A percentile compares a stretch with the other conserved stretches of the same genome.
These are phyloP conservation scores for Drosophila elegans DNA, from an alignment of 1,140 invertebrate species.

Conservation along the genomic window DNA sequence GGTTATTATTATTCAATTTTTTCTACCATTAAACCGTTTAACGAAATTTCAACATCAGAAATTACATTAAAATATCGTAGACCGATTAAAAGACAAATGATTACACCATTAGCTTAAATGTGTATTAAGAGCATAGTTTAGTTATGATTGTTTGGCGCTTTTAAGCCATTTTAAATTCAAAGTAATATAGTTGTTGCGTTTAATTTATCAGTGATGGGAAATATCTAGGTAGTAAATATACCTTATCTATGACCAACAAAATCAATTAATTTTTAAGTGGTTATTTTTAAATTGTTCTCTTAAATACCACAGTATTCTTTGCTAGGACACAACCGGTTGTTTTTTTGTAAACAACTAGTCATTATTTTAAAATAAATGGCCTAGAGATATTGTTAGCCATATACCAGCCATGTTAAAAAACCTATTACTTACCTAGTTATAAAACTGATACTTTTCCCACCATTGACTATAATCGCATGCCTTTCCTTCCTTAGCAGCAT, in stretches of 20 bases:
- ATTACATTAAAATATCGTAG: slow-evolving; percentile 33
- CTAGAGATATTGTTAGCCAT: too few species aligned
- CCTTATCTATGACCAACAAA: not conserved
- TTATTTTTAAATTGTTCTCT: not conserved
- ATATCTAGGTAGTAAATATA: not conserved
- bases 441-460: not conserved
- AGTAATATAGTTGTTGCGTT: slow-evolving; percentile 6
- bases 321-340: not conserved
- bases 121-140: slow-evolving; percentile 10
- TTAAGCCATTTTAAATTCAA: not conserved
- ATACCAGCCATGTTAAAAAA: not conserved
- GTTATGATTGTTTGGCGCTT: not conserved
- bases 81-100: slow-evolving; percentile 11
- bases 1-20: slow-evolving; percentile 85
- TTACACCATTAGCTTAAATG: slow-evolving; percentile 10
- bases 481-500: slow-evolving; percentile 10
- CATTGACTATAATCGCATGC: slow-evolving; percentile 27
- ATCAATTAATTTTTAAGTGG: not conserved
- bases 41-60: slow-evolving; percentile 60
- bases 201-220: slow-evolving; percentile 14
- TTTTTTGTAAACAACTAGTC: not conserved
- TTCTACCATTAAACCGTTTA: slow-evolving; percentile 55
- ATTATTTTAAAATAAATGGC: not conserved
- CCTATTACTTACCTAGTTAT: not conserved
- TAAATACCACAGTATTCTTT: not conserved